Base-by-base conservation (phyloP, 2,113 vertebrate species). In the Megaceryle torquata region DNA sequence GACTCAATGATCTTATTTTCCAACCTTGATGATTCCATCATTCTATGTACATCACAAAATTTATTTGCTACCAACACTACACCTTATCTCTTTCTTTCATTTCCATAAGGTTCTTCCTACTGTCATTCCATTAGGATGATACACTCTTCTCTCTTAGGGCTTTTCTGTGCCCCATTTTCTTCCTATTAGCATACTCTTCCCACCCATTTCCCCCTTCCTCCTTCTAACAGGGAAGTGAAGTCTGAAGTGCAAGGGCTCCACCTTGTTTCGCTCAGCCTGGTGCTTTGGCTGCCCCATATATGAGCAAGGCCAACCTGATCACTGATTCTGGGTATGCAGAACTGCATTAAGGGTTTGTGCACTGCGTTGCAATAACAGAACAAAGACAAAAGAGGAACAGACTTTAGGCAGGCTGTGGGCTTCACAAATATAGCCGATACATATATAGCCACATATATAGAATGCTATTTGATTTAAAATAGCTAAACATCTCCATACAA, bases 401-500 rank as follows among this genome's bases (percentile, higher is more conserved):
- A 22, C 2, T 14, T 12, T 11, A 43, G 28, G 15, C 20, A 65
- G 26, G 41, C n/a, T 20, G 3, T 8, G 22, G 39, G 11, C 60
- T 51, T 41, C 1, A 1, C 21, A 65, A 10, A 13, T 1, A 3
- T 6, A 54, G 35, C 7, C 50, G 72, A n/a, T 9, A 82, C 13
- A 25, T 8, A 75, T 29, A 26, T 15, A 56, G n/a, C 29, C 0
- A 0, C 3, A 64, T 25, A 9, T 7, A 18, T 0, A 53, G 25
- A 53, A n/a, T 15, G 19, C 11, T 46, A 28, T 37, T 78, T 39
- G 7, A 76, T 60, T 54, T 67, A 51, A 75, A 91, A 81, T 6
- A 74, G 9, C 31, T 54, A 14, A 90, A 71, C 1, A 18, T 5
- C 0, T 0, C 18, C 29, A 4, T 26, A 59, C 12, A 65, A 51